Base-by-base conservation (phyloP, 53 echinoderm and acorn worm species). In the Hippasteria phrygiana region DNA sequence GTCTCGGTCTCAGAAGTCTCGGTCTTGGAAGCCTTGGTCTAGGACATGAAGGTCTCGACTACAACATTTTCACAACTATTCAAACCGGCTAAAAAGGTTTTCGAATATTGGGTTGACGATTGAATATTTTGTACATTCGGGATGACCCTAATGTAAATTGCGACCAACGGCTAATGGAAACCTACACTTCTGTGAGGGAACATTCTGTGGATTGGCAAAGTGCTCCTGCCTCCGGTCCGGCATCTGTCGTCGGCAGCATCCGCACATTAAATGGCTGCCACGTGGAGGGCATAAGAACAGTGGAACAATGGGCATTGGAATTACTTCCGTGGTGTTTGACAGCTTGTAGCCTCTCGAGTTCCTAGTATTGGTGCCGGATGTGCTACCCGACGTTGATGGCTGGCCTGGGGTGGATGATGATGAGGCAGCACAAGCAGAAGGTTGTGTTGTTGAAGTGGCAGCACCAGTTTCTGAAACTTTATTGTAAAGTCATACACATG, bases 151-250 rank as follows among this genome's bases (percentile, higher is more conserved):
- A n/a, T n/a, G n/a, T n/a, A n/a, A n/a, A n/a, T n/a, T n/a, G n/a
- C n/a, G 20, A 1, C 62, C 35, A 29, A 46, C 8, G 1, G 33
- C 5, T 26, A 75, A 26, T 43, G 13, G 11, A 17, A 34, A 75
- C 95, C 93, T 87, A 95, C 95, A 95, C 37, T 66, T 91, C 55
- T 91, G 85, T 31, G 93, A 76, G 22, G 91, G 93, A 27, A 93
- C 55, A 55, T 62, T 26, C 62, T 87, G 80, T 11, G 87, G 74
- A 24, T 91, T 76, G 28, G 63, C 20, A 35, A 55, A 63, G 74
- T 55, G 55, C 5, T 43, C 93, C 18, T 38, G 46, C 36, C 87
- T 50, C 29, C 95, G 84, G 55, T 89, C 89, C 53, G 95, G 95
- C 91, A 95, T 93, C 16, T 55, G 71, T 18, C 80, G 29, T 17